Evolutionary conservation across 2,797 vertebrate genomes (phyloP).

Genomic region (Lates japonicus): DNA sequence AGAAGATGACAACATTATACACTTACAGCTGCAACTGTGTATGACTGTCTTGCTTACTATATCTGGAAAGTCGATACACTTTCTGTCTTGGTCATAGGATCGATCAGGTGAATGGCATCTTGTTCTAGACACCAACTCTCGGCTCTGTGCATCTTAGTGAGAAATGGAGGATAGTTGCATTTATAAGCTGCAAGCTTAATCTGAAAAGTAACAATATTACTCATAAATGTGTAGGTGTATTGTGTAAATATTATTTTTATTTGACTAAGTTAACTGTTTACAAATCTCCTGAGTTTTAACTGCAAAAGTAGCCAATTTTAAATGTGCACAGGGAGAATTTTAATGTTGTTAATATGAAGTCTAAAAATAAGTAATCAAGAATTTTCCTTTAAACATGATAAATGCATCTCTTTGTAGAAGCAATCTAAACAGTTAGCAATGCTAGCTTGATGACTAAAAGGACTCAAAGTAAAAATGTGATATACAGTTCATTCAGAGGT

Average conservation of each 20-base stretch:
- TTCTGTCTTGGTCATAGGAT: too few relatives aligned
- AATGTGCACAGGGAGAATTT: too few relatives aligned
- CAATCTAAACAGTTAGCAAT: background rate
- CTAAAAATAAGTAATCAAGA: too few relatives aligned
- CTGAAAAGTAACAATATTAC: background rate
- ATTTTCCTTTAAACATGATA: too few relatives aligned
- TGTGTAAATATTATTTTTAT: background rate
- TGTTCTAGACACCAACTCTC: background rate
- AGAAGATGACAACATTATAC: background rate
- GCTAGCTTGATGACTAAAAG: background rate
- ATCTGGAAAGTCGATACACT: too few relatives aligned
- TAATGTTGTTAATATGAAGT: too few relatives aligned
- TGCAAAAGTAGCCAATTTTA: too few relatives aligned
- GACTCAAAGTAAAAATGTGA: background rate
- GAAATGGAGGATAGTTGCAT: background rate
- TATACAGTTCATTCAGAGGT: background rate
- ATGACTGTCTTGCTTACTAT: background rate
- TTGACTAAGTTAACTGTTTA: background rate
- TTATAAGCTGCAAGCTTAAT: background rate
- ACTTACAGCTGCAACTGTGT: background rate
- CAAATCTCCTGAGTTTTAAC: too few relatives aligned
- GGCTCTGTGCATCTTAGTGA: background rate
- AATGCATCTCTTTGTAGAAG: too few relatives aligned
- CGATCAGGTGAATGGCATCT: too few relatives aligned
- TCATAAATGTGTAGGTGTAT: background rate